Base-by-base conservation (phyloP, 2,113 vertebrate genomes). In the Burhinus bistriatus region DNA sequence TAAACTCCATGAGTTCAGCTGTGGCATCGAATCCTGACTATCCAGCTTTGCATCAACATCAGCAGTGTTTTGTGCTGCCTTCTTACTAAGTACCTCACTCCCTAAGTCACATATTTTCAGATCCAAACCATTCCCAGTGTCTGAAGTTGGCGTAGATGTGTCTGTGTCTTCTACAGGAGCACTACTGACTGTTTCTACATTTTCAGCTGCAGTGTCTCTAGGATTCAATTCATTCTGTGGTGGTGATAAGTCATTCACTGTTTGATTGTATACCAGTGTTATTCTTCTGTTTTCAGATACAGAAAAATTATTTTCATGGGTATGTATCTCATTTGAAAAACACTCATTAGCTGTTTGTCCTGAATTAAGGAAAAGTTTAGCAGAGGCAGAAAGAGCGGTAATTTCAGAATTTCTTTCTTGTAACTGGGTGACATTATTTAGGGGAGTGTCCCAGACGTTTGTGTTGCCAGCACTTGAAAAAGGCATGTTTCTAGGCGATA, bases 101-200 rank as follows among this genome's bases (percentile, higher is more conserved):
- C n/a, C 83, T 7, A 92, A 91, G 62, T 96, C 92, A 82, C 18
- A 16, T 81, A 91, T 94, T 78, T 97, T 96, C 89, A 97, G 88
- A 72, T 95, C 95, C 72, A 97, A 73, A 93, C 69, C 76, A 6
- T 95, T 97, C 12, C 95, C 94, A 70, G 83, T 84, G 47, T 97
- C 96, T 5, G 95, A 97, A 88, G 94, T 89, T 18, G 96, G 92
- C 0, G 29, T 81, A 16, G 96, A 94, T 27, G 70, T 96, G 71
- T 94, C 95, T 4, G 83, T 96, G 52, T 97, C 97, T 94, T 97
- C 96, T 61, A 95, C 42, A 70, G 95, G 87, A 86, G 91, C 83
- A 62, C 47, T 87, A 69, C 58, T 96, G 83, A 87, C 91, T 15
- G 73, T 7, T 65, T 96, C 97, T 5, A 82, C 25, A 7, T 20